Base-by-base conservation (phyloP, 2,888 invertebrate species). In the Labia minor region DNA sequence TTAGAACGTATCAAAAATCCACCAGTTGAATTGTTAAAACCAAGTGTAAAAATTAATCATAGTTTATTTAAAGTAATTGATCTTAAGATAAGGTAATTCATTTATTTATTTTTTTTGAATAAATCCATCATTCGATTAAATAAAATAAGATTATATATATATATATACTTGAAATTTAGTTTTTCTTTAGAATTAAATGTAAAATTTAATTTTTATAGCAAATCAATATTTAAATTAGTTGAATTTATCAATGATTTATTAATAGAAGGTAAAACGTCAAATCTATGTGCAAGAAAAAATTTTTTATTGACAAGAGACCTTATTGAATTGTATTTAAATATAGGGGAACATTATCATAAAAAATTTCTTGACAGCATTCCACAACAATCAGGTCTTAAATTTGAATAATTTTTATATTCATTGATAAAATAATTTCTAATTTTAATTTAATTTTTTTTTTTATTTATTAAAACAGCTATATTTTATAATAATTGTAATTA, bases 311-410 rank as follows among this genome's bases (percentile, higher is more conserved):
- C 49, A 49, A 11, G 16, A 49, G 49, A 49, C 14, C 49, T 49
- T 14, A 49, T 49, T n/a, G 49, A 49, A 49, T 14, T 49, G 2
- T 49, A 49, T 49, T 14, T 49, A 8, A 49, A n/a, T 49, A 49
- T 49, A 2, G 49, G 49, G 2, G 49, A 49, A n/a, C 49, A 49
- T 10, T 84, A 88, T 74, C 94, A 95, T 78, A 86, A 86, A 74
- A 86, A 88, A 73, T 84, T 87, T 71, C 80, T 95, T 67, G 85
- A 88, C 74, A 89, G 86, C 1, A 88, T 95, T 73, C 95, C 95
- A 1, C 93, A 95, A 74, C 90, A 92, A 79, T 49, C 49, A 49
- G 49, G 49, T 49, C n/a, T n/a, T n/a, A n/a, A n/a, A n/a, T n/a
- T 49, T n/a, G 8, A 49, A 10, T 3, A 49, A 8, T n/a, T 49